Conservation (phyloP, 2,797 vertebrate genomes). For the Anomalospiza imberbis region DNA sequence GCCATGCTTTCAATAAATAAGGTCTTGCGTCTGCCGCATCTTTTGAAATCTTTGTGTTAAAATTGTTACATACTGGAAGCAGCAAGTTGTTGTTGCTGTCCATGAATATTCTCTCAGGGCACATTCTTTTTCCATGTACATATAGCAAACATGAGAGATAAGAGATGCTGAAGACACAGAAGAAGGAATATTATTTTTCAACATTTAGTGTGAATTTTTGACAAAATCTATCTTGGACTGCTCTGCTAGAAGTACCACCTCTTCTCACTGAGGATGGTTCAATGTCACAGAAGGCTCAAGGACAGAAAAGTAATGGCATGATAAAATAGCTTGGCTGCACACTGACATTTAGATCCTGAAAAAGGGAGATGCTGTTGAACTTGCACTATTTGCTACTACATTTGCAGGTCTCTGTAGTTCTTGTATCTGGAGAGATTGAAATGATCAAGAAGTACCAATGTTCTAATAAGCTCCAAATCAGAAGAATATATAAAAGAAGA, state of each 20-base stretch:
- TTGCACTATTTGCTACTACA: not conserved
- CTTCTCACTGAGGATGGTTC: not conserved
- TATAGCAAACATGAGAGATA: not conserved
- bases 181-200: not conserved
- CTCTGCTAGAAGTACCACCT: not conserved
- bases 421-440: not conserved
- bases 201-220: not conserved
- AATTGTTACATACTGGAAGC: not conserved
- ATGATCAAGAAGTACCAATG: not conserved
- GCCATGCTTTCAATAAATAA: not conserved
- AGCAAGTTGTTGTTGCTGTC: not conserved
- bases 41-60: not conserved
- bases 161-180: not conserved
- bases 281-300: not conserved
- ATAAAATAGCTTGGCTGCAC: not conserved
- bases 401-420: not conserved
- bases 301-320: not conserved
- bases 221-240: not conserved
- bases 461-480: not conserved
- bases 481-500: not conserved
- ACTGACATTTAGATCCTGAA: not conserved
- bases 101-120: not conserved
- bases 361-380: not conserved
- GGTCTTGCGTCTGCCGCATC: fast-evolving
- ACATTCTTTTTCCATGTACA: not conserved